Conservation (phyloP, 2,113 vertebrate species). For the Cryptotis parvus region DNA sequence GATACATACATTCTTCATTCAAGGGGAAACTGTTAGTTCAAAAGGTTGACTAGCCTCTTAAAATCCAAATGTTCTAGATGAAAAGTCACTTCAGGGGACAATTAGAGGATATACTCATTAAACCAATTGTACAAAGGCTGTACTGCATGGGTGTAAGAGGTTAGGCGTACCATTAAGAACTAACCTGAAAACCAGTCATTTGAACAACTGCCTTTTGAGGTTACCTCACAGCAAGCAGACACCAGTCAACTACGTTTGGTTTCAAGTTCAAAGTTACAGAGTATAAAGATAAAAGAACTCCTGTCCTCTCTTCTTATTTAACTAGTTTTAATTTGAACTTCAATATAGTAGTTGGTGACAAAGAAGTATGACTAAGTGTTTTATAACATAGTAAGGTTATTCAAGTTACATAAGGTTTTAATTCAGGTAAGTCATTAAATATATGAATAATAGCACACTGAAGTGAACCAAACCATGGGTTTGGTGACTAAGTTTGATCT, state of each 20-base stretch:
- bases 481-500: not conserved
- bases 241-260: slow-evolving; percentile 46
- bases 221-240: slow-evolving; percentile 74
- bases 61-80: slow-evolving; percentile 69
- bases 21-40: slow-evolving; percentile 58
- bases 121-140: slow-evolving; percentile 63
- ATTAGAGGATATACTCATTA: slow-evolving; percentile 73
- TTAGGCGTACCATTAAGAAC: slow-evolving; percentile 68
- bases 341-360: slow-evolving; percentile 26
- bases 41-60: slow-evolving; percentile 65
- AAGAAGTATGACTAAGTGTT: slow-evolving; percentile 9
- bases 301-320: slow-evolving; percentile 47
- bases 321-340: slow-evolving; percentile 68
- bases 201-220: slow-evolving; percentile 77
- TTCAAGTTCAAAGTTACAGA: slow-evolving; percentile 67
- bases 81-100: slow-evolving; percentile 73
- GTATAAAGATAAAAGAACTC: slow-evolving; percentile 55
- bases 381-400: slow-evolving; percentile 28
- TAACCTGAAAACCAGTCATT: slow-evolving; percentile 78
- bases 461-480: not conserved
- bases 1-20: slow-evolving; percentile 34
- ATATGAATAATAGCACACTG: not conserved
- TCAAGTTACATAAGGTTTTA: not conserved
- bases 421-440: not conserved
- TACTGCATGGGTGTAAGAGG: slow-evolving; percentile 48